Evolutionary conservation across 2,113 vertebrate genomes (phyloP).

Genomic region (Scopus umbretta): DNA sequence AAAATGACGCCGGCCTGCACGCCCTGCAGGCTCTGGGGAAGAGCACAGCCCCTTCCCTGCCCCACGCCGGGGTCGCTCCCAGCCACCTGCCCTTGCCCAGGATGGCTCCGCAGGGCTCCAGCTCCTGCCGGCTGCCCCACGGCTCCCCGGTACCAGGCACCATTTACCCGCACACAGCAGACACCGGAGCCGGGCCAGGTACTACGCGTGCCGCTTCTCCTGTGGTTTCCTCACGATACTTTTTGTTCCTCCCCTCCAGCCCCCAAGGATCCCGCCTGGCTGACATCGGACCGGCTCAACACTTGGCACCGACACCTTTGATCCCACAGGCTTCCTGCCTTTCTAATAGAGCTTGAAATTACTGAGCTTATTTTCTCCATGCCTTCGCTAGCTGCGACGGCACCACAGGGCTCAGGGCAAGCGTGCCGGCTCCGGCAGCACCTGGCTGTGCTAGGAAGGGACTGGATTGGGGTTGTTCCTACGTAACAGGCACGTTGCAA

Average conservation of each 20-base stretch:
- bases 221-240: neutral
- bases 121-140: neutral
- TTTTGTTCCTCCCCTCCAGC: neutral
- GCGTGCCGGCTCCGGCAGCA: neutral
- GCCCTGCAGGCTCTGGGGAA: neutral
- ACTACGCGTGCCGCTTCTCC: neutral
- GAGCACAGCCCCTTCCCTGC: neutral
- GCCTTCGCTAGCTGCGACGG: neutral
- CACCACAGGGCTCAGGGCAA: fast-evolving
- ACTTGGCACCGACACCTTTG: neutral
- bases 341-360: neutral
- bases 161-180: neutral
- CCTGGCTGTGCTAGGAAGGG: neutral
- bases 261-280: fast-evolving
- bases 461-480: neutral
- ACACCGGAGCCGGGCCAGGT: neutral
- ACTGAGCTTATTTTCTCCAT: neutral
- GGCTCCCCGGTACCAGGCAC: neutral
- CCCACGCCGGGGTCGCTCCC: neutral
- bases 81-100: neutral
- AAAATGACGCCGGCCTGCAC: neutral
- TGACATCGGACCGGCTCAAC: neutral
- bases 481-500: neutral
- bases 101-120: neutral
- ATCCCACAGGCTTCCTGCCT: neutral